A percentile compares a stretch with the other conserved stretches of the same genome.
These are phyloP conservation scores for Mystacides longicornis DNA, from an alignment of 2,888 invertebrate species.

Conservation along the genomic window DNA sequence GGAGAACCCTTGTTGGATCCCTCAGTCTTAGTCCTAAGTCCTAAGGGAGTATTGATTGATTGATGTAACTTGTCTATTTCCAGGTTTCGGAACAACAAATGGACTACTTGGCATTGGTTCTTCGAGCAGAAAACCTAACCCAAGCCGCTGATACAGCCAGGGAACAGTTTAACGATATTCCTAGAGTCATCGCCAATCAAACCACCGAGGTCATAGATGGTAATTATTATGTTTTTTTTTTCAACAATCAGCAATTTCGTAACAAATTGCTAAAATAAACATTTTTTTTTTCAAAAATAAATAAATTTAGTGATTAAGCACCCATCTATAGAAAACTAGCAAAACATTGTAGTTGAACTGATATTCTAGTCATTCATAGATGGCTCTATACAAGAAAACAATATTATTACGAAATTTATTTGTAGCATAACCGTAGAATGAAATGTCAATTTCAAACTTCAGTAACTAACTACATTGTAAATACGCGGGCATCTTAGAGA, in stretches of 20 bases:
- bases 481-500: no score
- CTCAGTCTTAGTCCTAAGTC: no score
- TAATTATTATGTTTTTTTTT: slow-evolving; percentile 31
- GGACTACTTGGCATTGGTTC: slow-evolving; percentile 38
- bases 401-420: background rate
- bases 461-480: no score
- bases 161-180: slow-evolving; percentile 52
- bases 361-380: background rate
- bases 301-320: no score
- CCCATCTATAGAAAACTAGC: background rate
- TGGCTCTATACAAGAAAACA: no score
- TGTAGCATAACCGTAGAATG: background rate
- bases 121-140: slow-evolving; percentile 50
- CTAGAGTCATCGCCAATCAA: slow-evolving; percentile 50
- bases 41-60: no score
- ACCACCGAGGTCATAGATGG: slow-evolving; percentile 54
- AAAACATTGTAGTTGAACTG: background rate
- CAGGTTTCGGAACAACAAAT: slow-evolving; percentile 48
- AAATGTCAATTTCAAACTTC: no score
- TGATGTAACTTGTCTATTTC: no score
- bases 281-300: no score
- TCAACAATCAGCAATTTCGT: no score
- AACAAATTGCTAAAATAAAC: no score
- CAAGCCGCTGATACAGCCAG: slow-evolving; percentile 51
- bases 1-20: no score